Evolutionary conservation across 1,140 invertebrate genomes (phyloP).

Genomic region (Adelges cooleyi): DNA sequence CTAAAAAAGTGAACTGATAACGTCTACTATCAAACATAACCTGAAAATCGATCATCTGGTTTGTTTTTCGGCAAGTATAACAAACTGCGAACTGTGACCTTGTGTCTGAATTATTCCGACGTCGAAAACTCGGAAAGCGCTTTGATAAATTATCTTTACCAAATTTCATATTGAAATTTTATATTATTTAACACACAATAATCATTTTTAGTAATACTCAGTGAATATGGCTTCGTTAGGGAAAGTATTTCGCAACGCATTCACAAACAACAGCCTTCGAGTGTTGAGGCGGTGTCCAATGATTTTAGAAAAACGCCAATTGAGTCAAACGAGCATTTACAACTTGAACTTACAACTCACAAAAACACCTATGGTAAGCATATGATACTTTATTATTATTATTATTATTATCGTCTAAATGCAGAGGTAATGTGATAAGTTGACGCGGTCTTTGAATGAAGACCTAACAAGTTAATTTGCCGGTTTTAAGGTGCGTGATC

Average conservation of each 20-base stretch:
- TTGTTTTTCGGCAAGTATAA: no score
- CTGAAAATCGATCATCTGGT: no score
- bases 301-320: not conserved
- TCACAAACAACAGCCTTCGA: not conserved
- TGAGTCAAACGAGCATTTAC: not conserved
- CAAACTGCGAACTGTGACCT: no score
- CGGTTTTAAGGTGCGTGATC: not conserved
- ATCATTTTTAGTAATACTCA: not conserved
- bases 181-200: no score
- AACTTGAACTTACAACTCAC: not conserved
- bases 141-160: no score
- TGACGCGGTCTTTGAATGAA: not conserved
- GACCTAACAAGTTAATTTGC: not conserved
- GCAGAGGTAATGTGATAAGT: not conserved
- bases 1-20: no score
- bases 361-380: constrained; percentile 1
- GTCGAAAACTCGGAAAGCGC: no score
- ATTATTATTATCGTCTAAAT: not conserved
- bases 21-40: no score
- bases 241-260: not conserved
- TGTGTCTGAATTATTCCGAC: no score
- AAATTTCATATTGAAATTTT: no score
- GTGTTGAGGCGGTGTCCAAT: not conserved
- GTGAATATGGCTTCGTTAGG: constrained; percentile 1
- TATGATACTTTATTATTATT: no score